These are phyloP conservation scores for Parnassius smintheus DNA, from an alignment of 2,888 invertebrate genomes.

Conservation along the genomic window DNA sequence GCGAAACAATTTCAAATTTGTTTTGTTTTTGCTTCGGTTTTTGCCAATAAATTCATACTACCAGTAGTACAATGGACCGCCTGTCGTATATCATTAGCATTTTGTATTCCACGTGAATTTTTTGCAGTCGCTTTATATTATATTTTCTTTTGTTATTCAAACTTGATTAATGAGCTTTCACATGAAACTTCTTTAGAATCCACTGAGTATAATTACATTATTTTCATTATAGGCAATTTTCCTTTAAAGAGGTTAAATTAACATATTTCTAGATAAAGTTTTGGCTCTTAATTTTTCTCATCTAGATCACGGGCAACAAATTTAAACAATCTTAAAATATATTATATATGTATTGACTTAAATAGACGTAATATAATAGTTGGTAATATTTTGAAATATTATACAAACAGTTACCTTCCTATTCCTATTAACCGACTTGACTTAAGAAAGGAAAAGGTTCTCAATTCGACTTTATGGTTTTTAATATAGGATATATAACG, in stretches of 20 bases:
- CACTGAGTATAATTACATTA: neutral
- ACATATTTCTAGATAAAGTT: too few relatives aligned
- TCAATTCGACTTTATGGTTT: too few relatives aligned
- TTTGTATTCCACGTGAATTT: conserved; percentile 44
- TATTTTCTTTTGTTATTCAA: conserved; percentile 14
- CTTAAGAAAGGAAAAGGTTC: too few relatives aligned
- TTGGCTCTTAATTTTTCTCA: neutral
- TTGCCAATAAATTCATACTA: conserved; percentile 55
- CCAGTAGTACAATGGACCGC: conserved; percentile 41
- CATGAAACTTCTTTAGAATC: too few relatives aligned
- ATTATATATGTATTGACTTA: too few relatives aligned
- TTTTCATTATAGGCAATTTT: conserved; percentile 5
- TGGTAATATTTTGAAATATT: too few relatives aligned
- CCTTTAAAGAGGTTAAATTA: neutral
- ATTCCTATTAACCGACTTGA: too few relatives aligned
- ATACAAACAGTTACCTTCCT: too few relatives aligned
- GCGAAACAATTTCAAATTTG: conserved; percentile 43
- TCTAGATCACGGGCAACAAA: conserved; percentile 22
- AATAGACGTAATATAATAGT: too few relatives aligned
- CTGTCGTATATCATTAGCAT: conserved; percentile 43
- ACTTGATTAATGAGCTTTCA: neutral
- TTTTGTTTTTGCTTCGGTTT: conserved; percentile 48
- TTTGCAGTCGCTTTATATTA: conserved; percentile 29
- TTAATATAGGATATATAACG: too few relatives aligned
- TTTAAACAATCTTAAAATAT: conserved; percentile 7